Conservation (phyloP, 2,888 invertebrate genomes). For the Drosophila peninsularis region DNA sequence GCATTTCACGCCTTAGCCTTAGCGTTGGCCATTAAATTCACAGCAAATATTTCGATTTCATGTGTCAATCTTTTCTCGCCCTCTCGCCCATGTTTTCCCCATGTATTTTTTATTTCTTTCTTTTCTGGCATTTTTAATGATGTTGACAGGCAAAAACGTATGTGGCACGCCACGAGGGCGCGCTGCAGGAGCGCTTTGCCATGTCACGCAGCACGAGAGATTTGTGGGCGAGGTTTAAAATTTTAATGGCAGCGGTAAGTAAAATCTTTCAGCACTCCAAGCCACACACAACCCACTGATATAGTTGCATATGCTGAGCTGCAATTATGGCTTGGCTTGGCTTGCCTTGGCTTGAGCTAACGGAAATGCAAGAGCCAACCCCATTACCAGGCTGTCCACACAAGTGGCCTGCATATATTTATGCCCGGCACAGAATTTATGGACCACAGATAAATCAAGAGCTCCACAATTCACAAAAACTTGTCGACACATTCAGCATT, state of each 20-base stretch:
- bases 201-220: constrained; percentile 94
- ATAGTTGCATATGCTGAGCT: constrained; percentile 2
- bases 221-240: constrained; percentile 93
- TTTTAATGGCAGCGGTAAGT: constrained; percentile 91
- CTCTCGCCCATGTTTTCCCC: constrained; percentile 12
- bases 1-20: constrained; percentile 55
- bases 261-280: constrained; percentile 55
- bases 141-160: constrained; percentile 91
- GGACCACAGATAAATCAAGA: constrained; percentile 61
- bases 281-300: constrained; percentile 5
- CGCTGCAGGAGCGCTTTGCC: constrained; percentile 94
- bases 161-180: constrained; percentile 95
- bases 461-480: constrained; percentile 59
- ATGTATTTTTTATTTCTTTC: constrained; percentile 1
- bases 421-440: constrained; percentile 66
- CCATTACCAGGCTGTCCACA: background rate
- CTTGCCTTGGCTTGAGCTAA: constrained; percentile 13
- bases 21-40: constrained; percentile 60
- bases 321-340: constrained; percentile 23
- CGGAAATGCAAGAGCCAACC: constrained; percentile 16
- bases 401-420: constrained; percentile 49
- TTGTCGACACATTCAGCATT: constrained; percentile 31
- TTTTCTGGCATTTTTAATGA: constrained; percentile 55
- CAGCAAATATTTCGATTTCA: constrained; percentile 71
- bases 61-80: constrained; percentile 50